Percentiles rank a stretch among this genome's conserved stretches.
phyloP scores from a whole-genome alignment of 2,888 invertebrate genomes.

The Aphidius colemani region DNA sequence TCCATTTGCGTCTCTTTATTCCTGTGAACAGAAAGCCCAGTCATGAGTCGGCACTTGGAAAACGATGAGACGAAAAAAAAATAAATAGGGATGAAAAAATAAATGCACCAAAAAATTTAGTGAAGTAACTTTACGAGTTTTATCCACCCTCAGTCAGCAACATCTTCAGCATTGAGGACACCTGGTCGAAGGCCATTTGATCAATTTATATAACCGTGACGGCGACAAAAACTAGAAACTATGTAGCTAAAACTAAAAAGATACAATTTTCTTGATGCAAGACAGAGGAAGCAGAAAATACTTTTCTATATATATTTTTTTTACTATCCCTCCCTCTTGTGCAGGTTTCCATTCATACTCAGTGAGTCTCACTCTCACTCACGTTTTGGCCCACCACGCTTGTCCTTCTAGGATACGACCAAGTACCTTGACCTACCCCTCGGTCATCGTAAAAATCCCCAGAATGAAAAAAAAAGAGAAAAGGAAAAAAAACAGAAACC shows the following conservation, averaged over 20 bases:
- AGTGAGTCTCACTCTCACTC: conserved; percentile 30
- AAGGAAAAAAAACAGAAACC: no score
- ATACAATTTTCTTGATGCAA: background rate
- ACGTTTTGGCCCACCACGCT: conserved; percentile 26
- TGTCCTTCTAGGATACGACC: conserved; percentile 26
- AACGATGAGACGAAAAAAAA: conserved; percentile 1
- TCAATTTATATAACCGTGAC: conserved; percentile 35
- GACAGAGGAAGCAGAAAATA: conserved; percentile 19
- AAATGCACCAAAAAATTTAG: conserved; percentile 33
- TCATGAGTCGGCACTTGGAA: conserved; percentile 22
- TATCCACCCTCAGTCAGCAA: conserved; percentile 38
- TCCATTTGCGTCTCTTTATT: conserved; percentile 8
- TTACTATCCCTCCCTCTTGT: conserved; percentile 3
- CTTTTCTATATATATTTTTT: conserved; percentile 6
- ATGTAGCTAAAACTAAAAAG: no score
- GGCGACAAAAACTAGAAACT: background rate
- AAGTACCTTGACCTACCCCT: conserved; percentile 38
- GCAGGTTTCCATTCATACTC: conserved; percentile 17
- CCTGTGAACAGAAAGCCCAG: conserved; percentile 6
- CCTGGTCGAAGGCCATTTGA: conserved; percentile 50
- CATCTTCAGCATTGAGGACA: conserved; percentile 36
- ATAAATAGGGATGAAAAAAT: conserved; percentile 27
- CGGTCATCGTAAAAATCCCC: conserved; percentile 21
- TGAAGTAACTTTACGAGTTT: conserved; percentile 45
- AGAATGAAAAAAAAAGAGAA: no score